These are phyloP conservation scores for Apaloderma vittatum DNA, from an alignment of 2,113 vertebrate species.

Conservation along the genomic window DNA sequence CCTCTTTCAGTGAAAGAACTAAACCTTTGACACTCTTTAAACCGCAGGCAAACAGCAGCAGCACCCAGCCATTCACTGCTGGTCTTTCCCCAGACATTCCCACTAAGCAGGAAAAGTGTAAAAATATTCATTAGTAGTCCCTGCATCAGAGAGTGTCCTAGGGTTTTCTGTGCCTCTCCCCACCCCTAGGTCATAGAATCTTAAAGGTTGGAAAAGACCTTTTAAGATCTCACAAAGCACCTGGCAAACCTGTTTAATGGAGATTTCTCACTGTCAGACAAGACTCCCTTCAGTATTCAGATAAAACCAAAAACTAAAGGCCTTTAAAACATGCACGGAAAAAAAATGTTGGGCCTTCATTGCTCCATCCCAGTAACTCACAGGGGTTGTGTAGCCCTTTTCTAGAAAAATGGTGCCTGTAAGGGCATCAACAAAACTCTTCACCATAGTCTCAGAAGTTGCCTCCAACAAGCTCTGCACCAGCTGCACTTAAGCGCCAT, in stretches of 20 bases:
- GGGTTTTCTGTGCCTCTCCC: fast-evolving
- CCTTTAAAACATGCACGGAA: fast-evolving
- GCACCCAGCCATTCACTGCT: not conserved
- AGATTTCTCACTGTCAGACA: not conserved
- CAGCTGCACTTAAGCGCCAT: not conserved
- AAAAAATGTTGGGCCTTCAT: not conserved
- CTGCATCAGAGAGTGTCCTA: not conserved
- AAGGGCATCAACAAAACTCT: not conserved
- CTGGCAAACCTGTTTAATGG: not conserved
- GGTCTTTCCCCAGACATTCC: not conserved
- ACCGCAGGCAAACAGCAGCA: not conserved
- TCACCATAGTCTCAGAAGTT: not conserved
- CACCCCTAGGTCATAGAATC: not conserved
- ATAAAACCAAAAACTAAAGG: not conserved
- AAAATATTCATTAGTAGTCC: not conserved
- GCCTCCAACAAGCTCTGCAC: not conserved
- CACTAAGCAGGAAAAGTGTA: not conserved
- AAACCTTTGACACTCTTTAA: not conserved
- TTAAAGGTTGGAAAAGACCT: too few species aligned
- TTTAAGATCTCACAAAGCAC: not conserved
- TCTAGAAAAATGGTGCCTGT: not conserved
- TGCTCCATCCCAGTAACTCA: not conserved
- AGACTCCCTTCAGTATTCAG: not conserved
- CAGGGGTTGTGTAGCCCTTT: not conserved
- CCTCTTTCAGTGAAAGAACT: not conserved